phyloP scores from a whole-genome alignment of 2,113 vertebrate species.

The Leucosticte australis region DNA sequence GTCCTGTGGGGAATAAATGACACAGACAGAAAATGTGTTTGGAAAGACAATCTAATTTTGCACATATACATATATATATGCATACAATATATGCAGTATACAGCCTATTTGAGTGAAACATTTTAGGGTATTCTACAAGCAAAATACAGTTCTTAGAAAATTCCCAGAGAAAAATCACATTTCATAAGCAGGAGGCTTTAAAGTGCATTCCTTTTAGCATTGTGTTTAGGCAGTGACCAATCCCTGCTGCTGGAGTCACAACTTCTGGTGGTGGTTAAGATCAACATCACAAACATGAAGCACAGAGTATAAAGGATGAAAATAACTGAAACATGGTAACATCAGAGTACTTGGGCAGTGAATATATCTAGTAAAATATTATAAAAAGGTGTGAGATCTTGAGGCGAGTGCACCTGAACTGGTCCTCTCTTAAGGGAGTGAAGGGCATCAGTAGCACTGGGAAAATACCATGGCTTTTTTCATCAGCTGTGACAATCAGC shows the following conservation, averaged over 20 bases:
- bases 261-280: background rate
- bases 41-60: slow-evolving; percentile 55
- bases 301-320: background rate
- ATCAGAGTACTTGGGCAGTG: background rate
- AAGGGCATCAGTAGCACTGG: background rate
- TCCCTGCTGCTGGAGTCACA: background rate
- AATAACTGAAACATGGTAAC: background rate
- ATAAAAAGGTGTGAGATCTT: background rate
- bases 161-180: background rate
- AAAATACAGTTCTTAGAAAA: background rate
- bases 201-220: background rate
- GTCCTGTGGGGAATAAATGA: background rate
- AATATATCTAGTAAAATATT: background rate
- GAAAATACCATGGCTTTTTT: background rate
- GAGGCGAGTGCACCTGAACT: fast-evolving
- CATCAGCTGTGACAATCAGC: background rate
- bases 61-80: background rate
- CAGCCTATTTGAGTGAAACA: slow-evolving; percentile 1
- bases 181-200: background rate
- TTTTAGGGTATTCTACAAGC: slow-evolving; percentile 6
- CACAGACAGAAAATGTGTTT: slow-evolving; percentile 2
- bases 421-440: background rate
- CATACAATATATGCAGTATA: background rate
- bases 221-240: background rate
- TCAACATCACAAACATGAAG: background rate